phyloP scores from a whole-genome alignment of 2,888 invertebrate genomes.

The Harmothoe impar region DNA sequence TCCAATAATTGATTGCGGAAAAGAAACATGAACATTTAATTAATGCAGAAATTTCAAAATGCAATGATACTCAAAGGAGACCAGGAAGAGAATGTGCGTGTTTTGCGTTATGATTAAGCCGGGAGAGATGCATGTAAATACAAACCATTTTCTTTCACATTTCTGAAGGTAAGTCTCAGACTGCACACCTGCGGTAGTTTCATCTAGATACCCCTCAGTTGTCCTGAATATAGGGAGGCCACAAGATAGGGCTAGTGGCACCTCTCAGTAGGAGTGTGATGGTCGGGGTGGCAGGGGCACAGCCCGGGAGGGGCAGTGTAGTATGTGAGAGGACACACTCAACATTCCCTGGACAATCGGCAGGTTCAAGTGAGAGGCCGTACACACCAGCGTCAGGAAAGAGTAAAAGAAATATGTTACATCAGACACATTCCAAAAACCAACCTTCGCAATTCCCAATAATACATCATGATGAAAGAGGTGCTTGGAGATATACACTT shows the following conservation, averaged over 20 bases:
- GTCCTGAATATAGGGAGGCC: neutral
- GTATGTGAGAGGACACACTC: neutral
- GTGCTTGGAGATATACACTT: constrained; percentile 19
- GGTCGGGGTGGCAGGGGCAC: neutral
- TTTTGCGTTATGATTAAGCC: neutral
- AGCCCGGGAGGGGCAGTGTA: neutral
- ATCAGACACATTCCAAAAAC: constrained; percentile 49
- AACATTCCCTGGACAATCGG: neutral
- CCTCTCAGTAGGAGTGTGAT: neutral
- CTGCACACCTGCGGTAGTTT: too few species aligned
- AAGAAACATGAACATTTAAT: neutral
- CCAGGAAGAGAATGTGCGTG: neutral
- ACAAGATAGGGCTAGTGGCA: too few species aligned
- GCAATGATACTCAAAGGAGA: neutral
- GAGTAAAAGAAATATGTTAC: constrained; percentile 21
- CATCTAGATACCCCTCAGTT: too few species aligned
- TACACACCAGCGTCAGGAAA: constrained; percentile 10
- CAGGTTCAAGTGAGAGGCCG: neutral
- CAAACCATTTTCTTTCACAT: too few species aligned
- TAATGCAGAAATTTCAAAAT: neutral
- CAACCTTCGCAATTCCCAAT: constrained; percentile 35
- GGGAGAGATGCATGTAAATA: neutral
- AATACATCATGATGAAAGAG: neutral
- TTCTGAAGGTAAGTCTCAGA: too few species aligned
- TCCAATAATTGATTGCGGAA: neutral